These are phyloP conservation scores for Lasioglossum lativentre DNA, from an alignment of 2,888 invertebrate species.

Conservation along the genomic window DNA sequence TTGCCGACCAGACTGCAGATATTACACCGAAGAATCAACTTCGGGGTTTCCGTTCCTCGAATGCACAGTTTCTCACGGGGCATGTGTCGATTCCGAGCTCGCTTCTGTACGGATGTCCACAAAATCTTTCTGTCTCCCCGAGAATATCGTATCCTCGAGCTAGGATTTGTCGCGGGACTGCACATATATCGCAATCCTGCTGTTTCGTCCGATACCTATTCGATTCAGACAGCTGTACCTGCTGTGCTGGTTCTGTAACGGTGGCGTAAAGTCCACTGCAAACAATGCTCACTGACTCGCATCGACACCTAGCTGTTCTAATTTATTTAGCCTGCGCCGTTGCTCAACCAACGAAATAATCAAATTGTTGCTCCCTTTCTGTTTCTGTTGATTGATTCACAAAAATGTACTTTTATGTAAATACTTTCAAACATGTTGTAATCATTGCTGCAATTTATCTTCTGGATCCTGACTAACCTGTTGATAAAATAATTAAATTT, in stretches of 20 bases:
- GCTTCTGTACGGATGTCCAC: constrained; percentile 39
- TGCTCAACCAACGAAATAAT: not conserved
- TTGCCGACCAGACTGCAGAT: constrained; percentile 33
- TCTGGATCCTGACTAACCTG: not conserved
- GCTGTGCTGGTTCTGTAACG: not conserved
- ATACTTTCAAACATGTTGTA: no score
- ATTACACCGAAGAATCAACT: constrained; percentile 51
- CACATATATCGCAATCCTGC: constrained; percentile 27
- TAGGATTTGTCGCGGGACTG: constrained; percentile 39
- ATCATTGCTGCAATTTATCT: not conserved
- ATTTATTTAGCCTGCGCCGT: not conserved
- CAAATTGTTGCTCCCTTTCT: not conserved
- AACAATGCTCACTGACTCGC: not conserved
- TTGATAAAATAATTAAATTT: not conserved
- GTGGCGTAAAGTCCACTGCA: not conserved
- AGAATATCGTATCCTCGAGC: constrained; percentile 56
- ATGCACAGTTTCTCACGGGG: constrained; percentile 21
- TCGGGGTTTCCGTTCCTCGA: not conserved
- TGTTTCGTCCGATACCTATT: constrained; percentile 29
- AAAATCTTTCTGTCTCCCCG: constrained; percentile 48
- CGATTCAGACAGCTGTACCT: constrained; percentile 26
- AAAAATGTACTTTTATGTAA: not conserved
- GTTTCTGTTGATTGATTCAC: not conserved
- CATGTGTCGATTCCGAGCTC: constrained; percentile 27
- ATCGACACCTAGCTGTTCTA: not conserved